Percentiles rank a stretch among this genome's conserved stretches.
phyloP scores from a whole-genome alignment of 2,888 invertebrate species.

The Iphiclides podalirius region DNA sequence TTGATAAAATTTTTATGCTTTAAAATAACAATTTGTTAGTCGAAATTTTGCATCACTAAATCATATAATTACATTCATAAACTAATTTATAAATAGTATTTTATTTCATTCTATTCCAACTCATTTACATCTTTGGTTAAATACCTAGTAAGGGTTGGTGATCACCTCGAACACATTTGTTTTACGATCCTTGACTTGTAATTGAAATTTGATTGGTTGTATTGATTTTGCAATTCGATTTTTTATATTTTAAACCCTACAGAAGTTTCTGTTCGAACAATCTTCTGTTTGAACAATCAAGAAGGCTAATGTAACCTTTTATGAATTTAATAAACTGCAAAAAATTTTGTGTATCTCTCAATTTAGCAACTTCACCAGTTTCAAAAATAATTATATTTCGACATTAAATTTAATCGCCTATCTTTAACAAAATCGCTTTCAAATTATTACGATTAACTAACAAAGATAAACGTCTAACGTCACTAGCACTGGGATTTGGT shows the following conservation, averaged over 20 bases:
- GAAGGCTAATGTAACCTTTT: too few species aligned
- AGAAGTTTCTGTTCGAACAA: too few species aligned
- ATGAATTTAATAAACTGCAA: too few species aligned
- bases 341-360: too few species aligned
- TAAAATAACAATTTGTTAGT: too few species aligned
- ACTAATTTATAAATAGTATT: slow-evolving; percentile 35
- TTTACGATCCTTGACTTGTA: slow-evolving; percentile 23
- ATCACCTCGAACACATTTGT: slow-evolving; percentile 51
- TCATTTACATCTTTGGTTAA: slow-evolving; percentile 77
- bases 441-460: background rate
- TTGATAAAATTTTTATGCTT: too few species aligned
- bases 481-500: slow-evolving; percentile 23
- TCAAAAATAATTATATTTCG: too few species aligned
- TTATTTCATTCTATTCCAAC: slow-evolving; percentile 58
- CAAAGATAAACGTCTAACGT: background rate
- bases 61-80: slow-evolving; percentile 38
- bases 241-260: slow-evolving; percentile 9
- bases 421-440: too few species aligned
- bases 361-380: too few species aligned
- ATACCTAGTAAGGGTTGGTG: slow-evolving; percentile 71
- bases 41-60: slow-evolving; percentile 8
- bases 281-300: slow-evolving; percentile 28
- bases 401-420: too few species aligned
- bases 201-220: background rate
- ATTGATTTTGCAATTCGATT: background rate